Base-by-base conservation (phyloP, 2,888 invertebrate genomes). In the Aporophyla lueneburgensis region DNA sequence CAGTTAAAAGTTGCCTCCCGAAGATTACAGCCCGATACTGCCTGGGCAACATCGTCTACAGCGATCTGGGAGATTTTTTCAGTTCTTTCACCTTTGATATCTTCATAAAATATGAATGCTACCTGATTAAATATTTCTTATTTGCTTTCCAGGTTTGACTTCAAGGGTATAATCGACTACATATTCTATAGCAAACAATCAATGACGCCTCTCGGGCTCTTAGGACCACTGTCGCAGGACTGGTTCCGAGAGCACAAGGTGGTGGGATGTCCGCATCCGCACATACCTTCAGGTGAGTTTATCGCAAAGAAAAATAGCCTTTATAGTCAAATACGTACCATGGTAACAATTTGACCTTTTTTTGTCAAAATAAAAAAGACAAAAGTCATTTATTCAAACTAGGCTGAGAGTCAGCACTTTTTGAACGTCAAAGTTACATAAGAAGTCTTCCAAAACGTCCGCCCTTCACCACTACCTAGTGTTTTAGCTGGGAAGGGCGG, bases 141-240 rank as follows among this genome's bases (percentile, higher is more conserved):
- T 73, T 24, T 74, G 56, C 0, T 97, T 97, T 61, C 10, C 97
- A 99, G 99, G 92, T 99, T 99, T 96, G 99, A 99, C 96, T 99
- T 99, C 97, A 99, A 99, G 96, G 99, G 99, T 89, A 99, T 99
- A 94, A 99, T 99, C 93, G 99, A 99, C 97, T 99, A 99, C 97
- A 99, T 99, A 95, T 99, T 99, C 97, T 99, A 99, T 95, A 99
- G 99, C 86, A 99, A 99, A 94, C 98, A 99, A 94, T 98, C 98
- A 93, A 99, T 99, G 98, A 98, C 98, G 90, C 99, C 99, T 46
- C 97, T 99, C 79, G 99, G 99, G 76, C 97, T 99, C 74, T 97
- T 99, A 73, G 99, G 99, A 2, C 99, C 99, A 2, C 97, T 99
- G 76, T 99, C 99, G 83, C 97, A 98, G 89, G 98, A 99, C 83